Evolutionary conservation across 1,140 invertebrate species (phyloP), one percentile per base, ranked within the genome.

Genomic region (Pteromalus puparum): DNA sequence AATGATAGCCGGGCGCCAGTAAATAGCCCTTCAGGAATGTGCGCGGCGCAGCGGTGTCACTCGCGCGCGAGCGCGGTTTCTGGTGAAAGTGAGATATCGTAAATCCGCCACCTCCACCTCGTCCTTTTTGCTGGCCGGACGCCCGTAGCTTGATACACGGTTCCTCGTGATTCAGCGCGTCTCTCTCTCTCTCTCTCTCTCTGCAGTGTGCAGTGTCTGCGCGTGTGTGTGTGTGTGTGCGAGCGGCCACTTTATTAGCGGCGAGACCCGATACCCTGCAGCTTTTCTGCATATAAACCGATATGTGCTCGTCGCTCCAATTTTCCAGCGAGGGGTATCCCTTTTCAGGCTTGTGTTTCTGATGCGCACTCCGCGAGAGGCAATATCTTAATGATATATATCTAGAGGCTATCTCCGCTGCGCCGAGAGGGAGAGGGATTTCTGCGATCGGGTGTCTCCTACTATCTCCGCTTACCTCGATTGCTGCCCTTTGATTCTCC

Each of bases 1-100:
- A 84, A 84, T 84, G 83, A 81, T 67, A 24, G 46, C 53, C n/a
- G 38, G 77, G 68, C 83, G 83, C 83, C 76, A 42, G 82, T 84
- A 84, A 84, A 84, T 79, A 84, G 72, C 34, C 30, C n/a, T 24
- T 3, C 12, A 38, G 42, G 30, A 4, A 26, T 28, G 48, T n/a
- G n/a, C n/a, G n/a, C n/a, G n/a, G 78, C 38, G 38, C 34, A 65
- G 30, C 30, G 80, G 48, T 82, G 75, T 78, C 82, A 83, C 75
- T 70, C 42, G 68, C 74, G 38, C 74, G n/a, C n/a, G n/a, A n/a
- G 48, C 38, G 68, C 74, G n/a, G 74, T 67, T 30, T 34, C 53
- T 26, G 74, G 12, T 18, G 74, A 80, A 81, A 80, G 78, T 81
- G 83, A 84, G 77, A 84, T 78, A 48, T 81, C 83, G 83, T 84